phyloP scores from a whole-genome alignment of 2,113 vertebrate genomes.

The Xenotilapia longispinis region DNA sequence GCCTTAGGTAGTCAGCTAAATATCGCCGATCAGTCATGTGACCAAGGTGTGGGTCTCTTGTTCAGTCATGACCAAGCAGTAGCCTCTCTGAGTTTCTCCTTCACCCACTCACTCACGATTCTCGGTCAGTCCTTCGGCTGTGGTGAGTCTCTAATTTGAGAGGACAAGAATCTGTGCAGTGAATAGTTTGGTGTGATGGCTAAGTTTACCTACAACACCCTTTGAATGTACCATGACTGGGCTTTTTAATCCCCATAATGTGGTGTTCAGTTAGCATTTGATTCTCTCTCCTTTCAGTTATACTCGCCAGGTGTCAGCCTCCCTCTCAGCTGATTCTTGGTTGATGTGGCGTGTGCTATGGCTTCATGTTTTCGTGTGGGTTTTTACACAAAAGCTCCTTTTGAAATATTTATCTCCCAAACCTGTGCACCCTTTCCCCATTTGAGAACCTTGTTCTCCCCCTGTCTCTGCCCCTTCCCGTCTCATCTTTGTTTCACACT shows the following conservation, averaged over 20 bases:
- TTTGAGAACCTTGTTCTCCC: neutral
- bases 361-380: neutral
- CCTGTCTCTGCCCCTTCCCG: neutral
- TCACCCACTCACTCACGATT: neutral
- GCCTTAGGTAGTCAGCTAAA: neutral
- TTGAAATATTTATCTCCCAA: neutral
- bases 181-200: neutral
- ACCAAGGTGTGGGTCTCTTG: neutral
- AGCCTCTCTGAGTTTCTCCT: neutral
- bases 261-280: neutral
- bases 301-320: neutral
- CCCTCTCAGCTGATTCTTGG: neutral
- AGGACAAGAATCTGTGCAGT: neutral
- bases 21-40: neutral
- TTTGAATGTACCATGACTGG: neutral
- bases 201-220: neutral
- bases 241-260: neutral
- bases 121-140: neutral
- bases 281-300: neutral
- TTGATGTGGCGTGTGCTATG: neutral
- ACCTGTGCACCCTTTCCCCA: neutral
- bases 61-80: neutral
- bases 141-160: neutral
- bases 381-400: neutral
- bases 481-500: constrained; percentile 1